A percentile compares a stretch with the other conserved stretches of the same genome.
phyloP scores from a whole-genome alignment of 1,140 invertebrate genomes.

The Heliconius nattereri region DNA sequence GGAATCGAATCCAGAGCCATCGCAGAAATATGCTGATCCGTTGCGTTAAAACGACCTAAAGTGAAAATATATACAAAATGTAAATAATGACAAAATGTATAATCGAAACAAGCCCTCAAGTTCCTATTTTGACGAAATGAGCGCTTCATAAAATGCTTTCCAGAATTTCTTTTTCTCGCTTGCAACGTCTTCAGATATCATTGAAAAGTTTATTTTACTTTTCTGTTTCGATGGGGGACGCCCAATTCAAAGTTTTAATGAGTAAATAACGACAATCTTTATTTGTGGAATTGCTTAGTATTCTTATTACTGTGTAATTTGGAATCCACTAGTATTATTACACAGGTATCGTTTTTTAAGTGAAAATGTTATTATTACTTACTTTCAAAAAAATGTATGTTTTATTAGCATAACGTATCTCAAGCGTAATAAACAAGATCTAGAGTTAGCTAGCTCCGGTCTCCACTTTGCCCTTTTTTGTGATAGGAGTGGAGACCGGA shows the following conservation, averaged over 20 bases:
- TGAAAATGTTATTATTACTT: no score
- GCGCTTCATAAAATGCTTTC: conserved; percentile 30
- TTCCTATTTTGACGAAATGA: conserved; percentile 24
- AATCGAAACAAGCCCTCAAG: conserved; percentile 20
- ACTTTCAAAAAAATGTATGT: no score
- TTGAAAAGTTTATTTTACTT: conserved; percentile 63
- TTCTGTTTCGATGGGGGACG: conserved; percentile 51
- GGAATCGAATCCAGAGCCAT: no score
- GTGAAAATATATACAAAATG: neutral
- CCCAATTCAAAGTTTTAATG: conserved; percentile 74
- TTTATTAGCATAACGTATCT: no score
- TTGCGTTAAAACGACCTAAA: no score
- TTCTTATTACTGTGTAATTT: conserved; percentile 44
- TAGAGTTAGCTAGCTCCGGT: no score
- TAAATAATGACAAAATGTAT: conserved; percentile 19
- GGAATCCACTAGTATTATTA: conserved; percentile 23
- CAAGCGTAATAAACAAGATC: no score
- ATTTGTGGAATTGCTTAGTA: conserved; percentile 61
- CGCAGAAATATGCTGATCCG: no score
- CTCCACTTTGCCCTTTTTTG: no score
- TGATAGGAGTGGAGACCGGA: no score
- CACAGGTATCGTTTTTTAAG: neutral
- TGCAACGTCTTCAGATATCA: conserved; percentile 44
- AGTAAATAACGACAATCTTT: conserved; percentile 68
- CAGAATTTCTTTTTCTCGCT: conserved; percentile 28